phyloP scores from a whole-genome alignment of 2,113 vertebrate genomes.

The Ciconia stormi region DNA sequence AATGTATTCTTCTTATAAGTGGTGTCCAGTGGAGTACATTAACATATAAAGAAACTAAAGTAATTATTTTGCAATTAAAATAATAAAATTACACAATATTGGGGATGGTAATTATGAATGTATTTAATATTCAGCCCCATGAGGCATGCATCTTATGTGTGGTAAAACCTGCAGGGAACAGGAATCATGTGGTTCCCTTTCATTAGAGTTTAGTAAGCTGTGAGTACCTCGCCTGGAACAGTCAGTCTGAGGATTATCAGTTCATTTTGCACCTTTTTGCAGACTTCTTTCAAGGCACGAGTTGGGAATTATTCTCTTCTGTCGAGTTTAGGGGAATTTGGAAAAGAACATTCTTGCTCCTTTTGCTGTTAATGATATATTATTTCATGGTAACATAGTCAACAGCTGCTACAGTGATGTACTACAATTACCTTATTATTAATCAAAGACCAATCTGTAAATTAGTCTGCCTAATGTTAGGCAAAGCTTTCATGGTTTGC shows the following conservation, averaged over 20 bases:
- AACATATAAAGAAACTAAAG: not conserved
- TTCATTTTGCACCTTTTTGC: not conserved
- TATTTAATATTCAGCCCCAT: not conserved
- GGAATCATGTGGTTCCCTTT: not conserved
- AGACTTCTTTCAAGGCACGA: not conserved
- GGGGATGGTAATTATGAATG: not conserved
- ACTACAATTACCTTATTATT: not conserved
- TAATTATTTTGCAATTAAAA: slow-evolving; percentile 27
- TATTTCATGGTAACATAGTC: not conserved
- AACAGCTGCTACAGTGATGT: not conserved
- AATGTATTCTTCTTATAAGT: not conserved
- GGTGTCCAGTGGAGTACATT: not conserved
- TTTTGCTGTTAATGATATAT: not conserved
- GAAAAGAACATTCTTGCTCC: not conserved
- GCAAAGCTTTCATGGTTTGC: not conserved
- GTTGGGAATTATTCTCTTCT: not conserved
- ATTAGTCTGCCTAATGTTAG: not conserved
- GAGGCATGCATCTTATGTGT: not conserved
- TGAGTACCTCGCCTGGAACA: not conserved
- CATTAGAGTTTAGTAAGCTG: not conserved
- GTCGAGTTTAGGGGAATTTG: not conserved
- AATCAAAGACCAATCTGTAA: not conserved
- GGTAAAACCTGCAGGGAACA: not conserved
- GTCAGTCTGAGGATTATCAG: not conserved
- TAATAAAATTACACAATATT: not conserved